phyloP scores from a whole-genome alignment of 2,113 vertebrate genomes.

The Tragelaphus scriptus region DNA sequence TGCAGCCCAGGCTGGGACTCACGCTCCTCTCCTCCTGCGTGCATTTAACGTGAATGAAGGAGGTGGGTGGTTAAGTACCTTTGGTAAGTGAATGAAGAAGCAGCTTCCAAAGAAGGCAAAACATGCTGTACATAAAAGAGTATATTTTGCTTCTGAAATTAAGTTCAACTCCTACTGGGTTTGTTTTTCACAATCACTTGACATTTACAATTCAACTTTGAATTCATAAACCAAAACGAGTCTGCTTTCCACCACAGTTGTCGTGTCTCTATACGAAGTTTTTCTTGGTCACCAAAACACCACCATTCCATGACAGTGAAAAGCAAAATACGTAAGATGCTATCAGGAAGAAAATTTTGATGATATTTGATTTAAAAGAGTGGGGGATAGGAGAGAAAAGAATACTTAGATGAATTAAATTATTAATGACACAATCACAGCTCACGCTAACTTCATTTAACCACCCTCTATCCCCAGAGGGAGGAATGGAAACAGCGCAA shows the following conservation, averaged over 20 bases:
- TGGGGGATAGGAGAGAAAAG: background rate
- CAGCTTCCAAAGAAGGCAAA: conserved; percentile 22
- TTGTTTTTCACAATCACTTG: background rate
- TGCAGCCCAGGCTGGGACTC: conserved; percentile 39
- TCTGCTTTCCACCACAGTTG: background rate
- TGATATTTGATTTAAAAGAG: background rate
- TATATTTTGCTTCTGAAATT: conserved; percentile 33
- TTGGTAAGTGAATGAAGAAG: conserved; percentile 31
- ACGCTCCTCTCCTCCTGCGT: background rate
- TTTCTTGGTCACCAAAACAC: background rate
- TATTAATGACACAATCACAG: background rate
- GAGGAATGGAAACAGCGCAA: background rate
- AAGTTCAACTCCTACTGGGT: conserved; percentile 40
- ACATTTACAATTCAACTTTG: conserved; percentile 40
- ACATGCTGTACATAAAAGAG: background rate
- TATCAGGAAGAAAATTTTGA: background rate
- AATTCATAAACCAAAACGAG: conserved; percentile 22
- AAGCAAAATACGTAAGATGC: background rate
- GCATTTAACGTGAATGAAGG: conserved; percentile 12
- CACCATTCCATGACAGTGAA: background rate
- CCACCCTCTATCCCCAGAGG: background rate
- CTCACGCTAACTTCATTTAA: background rate
- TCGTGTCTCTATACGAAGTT: background rate
- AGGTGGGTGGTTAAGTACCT: conserved; percentile 35
- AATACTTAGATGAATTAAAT: background rate